Percentiles rank a stretch among this genome's conserved stretches.
phyloP scores from a whole-genome alignment of 2,113 vertebrate species.

The Myodes glareolus region DNA sequence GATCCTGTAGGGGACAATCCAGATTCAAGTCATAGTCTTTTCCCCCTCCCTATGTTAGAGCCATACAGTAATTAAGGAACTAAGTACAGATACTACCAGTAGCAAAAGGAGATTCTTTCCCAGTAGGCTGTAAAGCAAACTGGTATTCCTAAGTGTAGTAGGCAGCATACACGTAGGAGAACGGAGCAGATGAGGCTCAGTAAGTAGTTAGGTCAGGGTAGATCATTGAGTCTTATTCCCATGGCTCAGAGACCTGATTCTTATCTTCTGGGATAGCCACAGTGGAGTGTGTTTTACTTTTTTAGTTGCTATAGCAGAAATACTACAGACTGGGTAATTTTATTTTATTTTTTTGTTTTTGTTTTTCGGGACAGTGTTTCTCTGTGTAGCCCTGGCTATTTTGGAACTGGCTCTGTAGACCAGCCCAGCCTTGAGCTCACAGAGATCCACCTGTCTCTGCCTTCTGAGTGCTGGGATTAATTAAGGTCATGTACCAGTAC shows the following conservation, averaged over 20 bases:
- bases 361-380: neutral
- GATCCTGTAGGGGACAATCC: neutral
- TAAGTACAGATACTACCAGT: neutral
- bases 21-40: neutral
- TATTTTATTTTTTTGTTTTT: neutral
- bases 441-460: neutral
- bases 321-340: neutral
- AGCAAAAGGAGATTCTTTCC: slow-evolving; percentile 7
- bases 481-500: neutral
- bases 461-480: neutral
- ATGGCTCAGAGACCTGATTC: neutral
- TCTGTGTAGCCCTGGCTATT: neutral
- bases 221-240: neutral
- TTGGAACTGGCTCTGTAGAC: neutral
- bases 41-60: neutral
- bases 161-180: neutral
- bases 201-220: neutral
- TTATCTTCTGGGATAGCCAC: neutral
- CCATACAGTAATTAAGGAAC: slow-evolving; percentile 23
- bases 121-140: neutral
- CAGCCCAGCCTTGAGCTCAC: neutral
- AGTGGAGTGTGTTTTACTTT: neutral
- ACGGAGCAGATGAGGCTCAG: neutral
- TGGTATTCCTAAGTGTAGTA: neutral
- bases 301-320: neutral